Evolutionary conservation across 2,888 invertebrate species (phyloP).

Genomic region (Sinodicranocentrus sp.): DNA sequence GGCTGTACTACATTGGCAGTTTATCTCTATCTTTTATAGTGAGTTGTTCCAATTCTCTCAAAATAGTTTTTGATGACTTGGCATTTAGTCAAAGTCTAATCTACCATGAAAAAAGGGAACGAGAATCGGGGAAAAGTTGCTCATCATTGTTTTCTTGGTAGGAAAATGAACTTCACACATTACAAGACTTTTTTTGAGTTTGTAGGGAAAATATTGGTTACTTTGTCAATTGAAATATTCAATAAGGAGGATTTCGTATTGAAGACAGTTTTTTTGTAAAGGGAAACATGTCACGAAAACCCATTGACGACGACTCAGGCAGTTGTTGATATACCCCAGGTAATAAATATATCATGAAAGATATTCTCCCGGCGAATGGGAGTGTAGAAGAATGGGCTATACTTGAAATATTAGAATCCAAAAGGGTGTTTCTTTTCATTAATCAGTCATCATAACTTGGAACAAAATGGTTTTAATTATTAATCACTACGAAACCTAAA

Average conservation of each 20-base stretch:
- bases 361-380: neutral
- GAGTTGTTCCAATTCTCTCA: no score
- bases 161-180: neutral
- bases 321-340: neutral
- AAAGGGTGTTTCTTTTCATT: conserved; percentile 67
- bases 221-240: conserved; percentile 33
- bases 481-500: no score
- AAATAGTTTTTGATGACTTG: no score
- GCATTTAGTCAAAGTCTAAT: no score
- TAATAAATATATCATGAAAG: neutral
- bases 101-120: no score
- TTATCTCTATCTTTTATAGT: no score
- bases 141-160: neutral
- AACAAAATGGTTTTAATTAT: conserved; percentile 61
- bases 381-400: neutral
- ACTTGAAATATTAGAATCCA: neutral
- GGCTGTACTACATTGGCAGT: no score
- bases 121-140: no score
- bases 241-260: neutral
- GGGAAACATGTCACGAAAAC: no score
- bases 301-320: neutral
- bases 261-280: neutral
- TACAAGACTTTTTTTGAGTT: neutral
- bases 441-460: conserved; percentile 62
- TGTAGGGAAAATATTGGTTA: no score